A percentile compares a stretch with the other conserved stretches of the same genome.
phyloP scores from a whole-genome alignment of 2,888 invertebrate genomes.

The Frankliniella fusca region DNA sequence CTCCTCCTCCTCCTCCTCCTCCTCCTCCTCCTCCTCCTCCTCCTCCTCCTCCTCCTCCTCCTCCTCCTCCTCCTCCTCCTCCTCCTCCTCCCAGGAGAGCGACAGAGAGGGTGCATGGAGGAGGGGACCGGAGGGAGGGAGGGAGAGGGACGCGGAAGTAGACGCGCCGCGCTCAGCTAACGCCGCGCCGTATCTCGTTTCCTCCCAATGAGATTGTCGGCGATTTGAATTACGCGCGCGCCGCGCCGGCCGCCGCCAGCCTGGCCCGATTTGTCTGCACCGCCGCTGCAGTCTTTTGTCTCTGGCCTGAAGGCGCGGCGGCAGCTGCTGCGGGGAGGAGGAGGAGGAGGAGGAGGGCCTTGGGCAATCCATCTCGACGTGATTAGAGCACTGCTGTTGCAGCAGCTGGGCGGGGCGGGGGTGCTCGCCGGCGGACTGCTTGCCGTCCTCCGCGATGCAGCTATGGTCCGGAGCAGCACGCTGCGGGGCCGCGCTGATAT shows the following conservation, averaged over 20 bases:
- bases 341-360: neutral
- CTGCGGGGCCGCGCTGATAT: neutral
- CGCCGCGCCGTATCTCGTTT: neutral
- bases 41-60: neutral
- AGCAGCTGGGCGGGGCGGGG: neutral
- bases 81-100: no score
- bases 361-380: neutral
- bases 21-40: no score
- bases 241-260: neutral
- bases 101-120: neutral
- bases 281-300: conserved; percentile 1
- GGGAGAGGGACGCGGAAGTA: neutral
- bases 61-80: neutral
- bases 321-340: neutral
- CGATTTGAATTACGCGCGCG: neutral
- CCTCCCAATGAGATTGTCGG: neutral
- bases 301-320: neutral
- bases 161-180: neutral
- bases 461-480: no score
- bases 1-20: no score
- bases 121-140: neutral
- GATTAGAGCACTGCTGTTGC: neutral
- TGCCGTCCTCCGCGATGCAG: neutral
- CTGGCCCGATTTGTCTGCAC: neutral
- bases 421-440: neutral